These are phyloP conservation scores for Lycophotia porphyrea DNA, from an alignment of 2,888 invertebrate species.

Conservation along the genomic window DNA sequence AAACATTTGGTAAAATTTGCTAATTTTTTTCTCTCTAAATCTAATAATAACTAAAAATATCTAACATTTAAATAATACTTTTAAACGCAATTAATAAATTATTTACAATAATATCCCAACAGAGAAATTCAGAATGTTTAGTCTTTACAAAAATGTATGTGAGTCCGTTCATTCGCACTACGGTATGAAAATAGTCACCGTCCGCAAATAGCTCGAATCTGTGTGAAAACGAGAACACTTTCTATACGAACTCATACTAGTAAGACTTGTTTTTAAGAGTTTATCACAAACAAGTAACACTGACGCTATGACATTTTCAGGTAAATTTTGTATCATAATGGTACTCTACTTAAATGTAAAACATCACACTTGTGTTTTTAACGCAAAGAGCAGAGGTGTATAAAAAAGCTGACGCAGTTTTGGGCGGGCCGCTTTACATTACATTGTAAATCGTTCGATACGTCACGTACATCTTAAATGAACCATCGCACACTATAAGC, in stretches of 20 bases:
- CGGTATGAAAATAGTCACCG: conserved; percentile 56
- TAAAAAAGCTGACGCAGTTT: background rate
- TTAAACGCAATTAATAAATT: conserved; percentile 15
- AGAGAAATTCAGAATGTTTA: conserved; percentile 17
- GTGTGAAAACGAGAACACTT: conserved; percentile 51
- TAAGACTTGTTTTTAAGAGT: conserved; percentile 16
- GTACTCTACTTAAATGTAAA: background rate
- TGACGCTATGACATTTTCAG: background rate
- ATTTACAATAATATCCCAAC: conserved; percentile 1
- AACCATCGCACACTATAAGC: background rate
- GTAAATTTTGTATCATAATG: background rate
- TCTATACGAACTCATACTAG: conserved; percentile 23
- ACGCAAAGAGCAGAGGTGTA: background rate
- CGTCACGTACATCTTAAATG: background rate
- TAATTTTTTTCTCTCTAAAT: background rate
- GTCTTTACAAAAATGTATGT: conserved; percentile 25
- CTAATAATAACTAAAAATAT: background rate
- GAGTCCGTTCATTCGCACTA: conserved; percentile 53
- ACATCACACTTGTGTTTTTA: background rate
- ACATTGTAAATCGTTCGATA: background rate
- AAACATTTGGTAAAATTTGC: background rate
- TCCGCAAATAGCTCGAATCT: conserved; percentile 52
- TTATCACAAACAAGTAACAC: conserved; percentile 2
- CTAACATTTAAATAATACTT: background rate
- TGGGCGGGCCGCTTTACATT: background rate